These are phyloP conservation scores for Oxyura jamaicensis DNA, from an alignment of 2,113 vertebrate genomes.

Conservation along the genomic window DNA sequence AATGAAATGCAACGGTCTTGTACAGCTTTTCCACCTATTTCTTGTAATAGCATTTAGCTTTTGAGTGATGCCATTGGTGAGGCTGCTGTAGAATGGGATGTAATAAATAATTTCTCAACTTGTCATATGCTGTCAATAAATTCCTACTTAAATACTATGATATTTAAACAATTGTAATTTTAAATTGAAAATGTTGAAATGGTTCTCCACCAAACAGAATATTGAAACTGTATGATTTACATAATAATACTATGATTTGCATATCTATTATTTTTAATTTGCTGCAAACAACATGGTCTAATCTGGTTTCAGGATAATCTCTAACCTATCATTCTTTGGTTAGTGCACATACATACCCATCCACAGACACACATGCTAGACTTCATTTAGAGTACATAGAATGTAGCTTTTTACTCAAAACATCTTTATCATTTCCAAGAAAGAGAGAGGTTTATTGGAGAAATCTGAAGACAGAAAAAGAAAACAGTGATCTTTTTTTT, in stretches of 20 bases:
- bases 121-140: not conserved
- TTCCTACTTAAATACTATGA: not conserved
- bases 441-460: not conserved
- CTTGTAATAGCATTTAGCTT: not conserved
- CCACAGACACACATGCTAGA: not conserved
- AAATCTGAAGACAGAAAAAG: not conserved
- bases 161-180: not conserved
- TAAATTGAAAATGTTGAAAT: constrained; percentile 10
- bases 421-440: not conserved
- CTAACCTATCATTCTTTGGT: constrained; percentile 20
- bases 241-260: constrained; percentile 33
- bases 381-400: not conserved
- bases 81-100: not conserved
- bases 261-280: constrained; percentile 50
- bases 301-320: constrained; percentile 29
- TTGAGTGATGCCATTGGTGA: not conserved
- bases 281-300: not conserved
- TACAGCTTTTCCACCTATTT: not conserved
- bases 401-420: not conserved
- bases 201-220: not conserved
- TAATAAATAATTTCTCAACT: not conserved
- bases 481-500: not conserved
- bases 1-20: not conserved
- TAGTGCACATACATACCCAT: not conserved
- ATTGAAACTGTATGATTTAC: not conserved